phyloP scores from a whole-genome alignment of 2,888 invertebrate genomes.

The Brachyopa scutellaris region DNA sequence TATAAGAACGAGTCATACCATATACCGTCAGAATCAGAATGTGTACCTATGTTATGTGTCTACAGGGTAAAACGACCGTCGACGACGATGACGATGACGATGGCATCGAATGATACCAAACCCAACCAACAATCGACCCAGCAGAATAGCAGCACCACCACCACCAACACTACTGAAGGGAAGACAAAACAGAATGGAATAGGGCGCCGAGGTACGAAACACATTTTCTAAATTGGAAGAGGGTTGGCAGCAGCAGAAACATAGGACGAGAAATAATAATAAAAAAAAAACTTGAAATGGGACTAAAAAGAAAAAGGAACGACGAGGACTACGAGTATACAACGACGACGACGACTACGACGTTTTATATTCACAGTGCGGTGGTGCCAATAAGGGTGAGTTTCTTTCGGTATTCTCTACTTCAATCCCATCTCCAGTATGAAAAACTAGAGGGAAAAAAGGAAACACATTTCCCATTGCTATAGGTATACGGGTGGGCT shows the following conservation, averaged over 20 bases:
- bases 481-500: slow-evolving; percentile 64
- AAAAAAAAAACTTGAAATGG: slow-evolving; percentile 53
- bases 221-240: slow-evolving; percentile 72
- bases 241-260: slow-evolving; percentile 66
- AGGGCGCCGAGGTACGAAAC: slow-evolving; percentile 70
- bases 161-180: slow-evolving; percentile 40
- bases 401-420: slow-evolving; percentile 63
- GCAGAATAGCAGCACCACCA: slow-evolving; percentile 19
- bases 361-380: slow-evolving; percentile 71
- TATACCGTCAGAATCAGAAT: slow-evolving; percentile 57
- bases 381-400: slow-evolving; percentile 70
- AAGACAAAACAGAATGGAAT: slow-evolving; percentile 62
- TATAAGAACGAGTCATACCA: slow-evolving; percentile 69
- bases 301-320: slow-evolving; percentile 57
- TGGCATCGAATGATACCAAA: slow-evolving; percentile 62
- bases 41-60: slow-evolving; percentile 60
- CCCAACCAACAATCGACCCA: slow-evolving; percentile 34
- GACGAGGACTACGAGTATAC: slow-evolving; percentile 32
- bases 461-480: slow-evolving; percentile 66
- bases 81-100: slow-evolving; percentile 36
- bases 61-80: slow-evolving; percentile 63
- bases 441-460: slow-evolving; percentile 65
- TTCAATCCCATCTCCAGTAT: slow-evolving; percentile 61
- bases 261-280: slow-evolving; percentile 44
- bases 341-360: slow-evolving; percentile 51